Evolutionary conservation across 2,888 invertebrate genomes (phyloP).

Genomic region (Xestobium rufovillosum): DNA sequence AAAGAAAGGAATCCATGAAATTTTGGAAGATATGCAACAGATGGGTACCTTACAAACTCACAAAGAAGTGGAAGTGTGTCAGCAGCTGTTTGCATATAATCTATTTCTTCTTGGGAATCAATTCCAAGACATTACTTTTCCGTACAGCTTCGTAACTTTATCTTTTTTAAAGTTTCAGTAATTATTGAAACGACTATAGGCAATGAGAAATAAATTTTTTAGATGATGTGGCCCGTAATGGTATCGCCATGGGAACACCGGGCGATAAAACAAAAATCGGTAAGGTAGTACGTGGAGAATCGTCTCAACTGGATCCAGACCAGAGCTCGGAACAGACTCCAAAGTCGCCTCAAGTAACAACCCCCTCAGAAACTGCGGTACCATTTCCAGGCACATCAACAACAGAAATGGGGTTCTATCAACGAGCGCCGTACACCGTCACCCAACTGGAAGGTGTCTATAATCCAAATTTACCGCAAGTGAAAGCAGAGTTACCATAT

Average conservation of each 20-base stretch:
- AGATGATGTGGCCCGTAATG: slow-evolving; percentile 45
- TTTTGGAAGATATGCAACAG: no score
- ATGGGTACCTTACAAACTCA: no score
- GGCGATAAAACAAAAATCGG: slow-evolving; percentile 41
- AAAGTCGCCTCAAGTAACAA: slow-evolving; percentile 11
- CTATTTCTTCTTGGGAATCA: no score
- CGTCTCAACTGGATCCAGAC: slow-evolving; percentile 25
- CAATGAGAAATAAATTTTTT: no score
- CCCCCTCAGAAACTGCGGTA: slow-evolving; percentile 6
- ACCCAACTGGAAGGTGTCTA: slow-evolving; percentile 18
- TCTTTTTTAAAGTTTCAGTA: no score
- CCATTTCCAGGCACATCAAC: slow-evolving; percentile 5
- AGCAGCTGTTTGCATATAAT: no score
- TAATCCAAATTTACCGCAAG: slow-evolving; percentile 15
- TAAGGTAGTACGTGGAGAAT: slow-evolving; percentile 35
- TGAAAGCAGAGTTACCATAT: slow-evolving; percentile 13
- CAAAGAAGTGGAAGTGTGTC: no score
- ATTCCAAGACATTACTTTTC: no score
- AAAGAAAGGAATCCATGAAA: no score
- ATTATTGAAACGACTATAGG: no score
- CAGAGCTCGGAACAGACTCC: slow-evolving; percentile 20
- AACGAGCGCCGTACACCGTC: slow-evolving; percentile 16
- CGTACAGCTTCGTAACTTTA: no score
- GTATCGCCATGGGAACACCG: slow-evolving; percentile 46
- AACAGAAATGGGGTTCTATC: slow-evolving; percentile 27